phyloP scores from a whole-genome alignment of 2,113 vertebrate genomes.

The Centropus unirufus region DNA sequence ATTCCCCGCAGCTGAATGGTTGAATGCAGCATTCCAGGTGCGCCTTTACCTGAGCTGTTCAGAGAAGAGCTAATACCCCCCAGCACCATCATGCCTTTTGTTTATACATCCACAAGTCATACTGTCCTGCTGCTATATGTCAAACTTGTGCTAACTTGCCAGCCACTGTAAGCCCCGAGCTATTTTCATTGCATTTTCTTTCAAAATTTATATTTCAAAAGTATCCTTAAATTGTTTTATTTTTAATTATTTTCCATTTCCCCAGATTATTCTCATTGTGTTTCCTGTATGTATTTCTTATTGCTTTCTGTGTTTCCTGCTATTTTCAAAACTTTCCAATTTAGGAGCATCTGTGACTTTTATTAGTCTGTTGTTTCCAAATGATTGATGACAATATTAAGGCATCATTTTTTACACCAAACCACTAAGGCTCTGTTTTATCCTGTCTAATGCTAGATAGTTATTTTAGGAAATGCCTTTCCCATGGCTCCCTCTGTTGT shows the following conservation, averaged over 20 bases:
- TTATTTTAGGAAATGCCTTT: constrained; percentile 34
- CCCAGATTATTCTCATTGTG: background rate
- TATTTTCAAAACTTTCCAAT: constrained; percentile 48
- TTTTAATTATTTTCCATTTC: constrained; percentile 55
- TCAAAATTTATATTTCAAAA: background rate
- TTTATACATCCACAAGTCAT: background rate
- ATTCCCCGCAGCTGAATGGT: background rate
- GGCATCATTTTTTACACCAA: constrained; percentile 22
- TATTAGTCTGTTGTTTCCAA: constrained; percentile 49
- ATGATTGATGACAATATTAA: constrained; percentile 46
- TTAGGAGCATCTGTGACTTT: constrained; percentile 58
- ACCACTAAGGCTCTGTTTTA: constrained; percentile 33
- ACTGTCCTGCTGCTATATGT: background rate
- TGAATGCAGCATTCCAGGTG: background rate
- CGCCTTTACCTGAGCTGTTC: background rate
- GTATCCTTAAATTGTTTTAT: constrained; percentile 34
- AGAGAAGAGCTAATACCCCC: background rate
- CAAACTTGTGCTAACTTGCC: constrained; percentile 9
- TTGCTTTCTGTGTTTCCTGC: constrained; percentile 43
- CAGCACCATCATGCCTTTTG: background rate
- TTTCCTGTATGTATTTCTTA: constrained; percentile 51
- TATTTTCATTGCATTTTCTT: background rate
- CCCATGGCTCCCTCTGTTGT: background rate
- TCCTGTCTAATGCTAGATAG: background rate
- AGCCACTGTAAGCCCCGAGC: background rate